A percentile compares a stretch with the other conserved stretches of the same genome.
Evolutionary conservation across 2,113 vertebrate genomes (phyloP).

Genomic region (Saguinus imperator): DNA sequence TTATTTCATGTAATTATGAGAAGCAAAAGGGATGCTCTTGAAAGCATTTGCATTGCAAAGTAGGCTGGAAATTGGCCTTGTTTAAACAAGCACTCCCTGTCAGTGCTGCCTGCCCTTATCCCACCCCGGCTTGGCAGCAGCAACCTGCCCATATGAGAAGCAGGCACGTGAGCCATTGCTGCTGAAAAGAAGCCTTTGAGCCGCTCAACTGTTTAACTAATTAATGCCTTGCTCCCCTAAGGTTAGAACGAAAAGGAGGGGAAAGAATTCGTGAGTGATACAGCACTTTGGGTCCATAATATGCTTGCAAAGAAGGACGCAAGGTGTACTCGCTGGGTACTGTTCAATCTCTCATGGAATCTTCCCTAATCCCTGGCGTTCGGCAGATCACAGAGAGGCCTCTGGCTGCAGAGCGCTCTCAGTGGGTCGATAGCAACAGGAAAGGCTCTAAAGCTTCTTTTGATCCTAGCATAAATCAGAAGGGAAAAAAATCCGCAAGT

Average conservation of each 20-base stretch:
- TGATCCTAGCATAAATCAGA: slow-evolving; percentile 47
- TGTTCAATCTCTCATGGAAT: background rate
- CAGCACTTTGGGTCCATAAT: background rate
- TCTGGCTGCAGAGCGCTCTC: background rate
- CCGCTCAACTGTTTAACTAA: background rate
- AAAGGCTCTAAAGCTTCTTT: slow-evolving; percentile 68
- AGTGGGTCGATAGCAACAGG: slow-evolving; percentile 47
- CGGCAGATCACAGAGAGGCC: slow-evolving; percentile 50
- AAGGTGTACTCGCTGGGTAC: background rate
- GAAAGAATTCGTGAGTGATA: background rate
- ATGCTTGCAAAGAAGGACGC: background rate
- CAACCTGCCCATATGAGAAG: slow-evolving; percentile 2
- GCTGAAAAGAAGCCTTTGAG: slow-evolving; percentile 8
- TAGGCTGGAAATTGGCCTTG: background rate
- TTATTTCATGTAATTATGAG: background rate
- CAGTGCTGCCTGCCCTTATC: background rate
- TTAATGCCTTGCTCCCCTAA: slow-evolving; percentile 42
- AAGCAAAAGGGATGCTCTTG: background rate
- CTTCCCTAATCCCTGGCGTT: slow-evolving; percentile 21
- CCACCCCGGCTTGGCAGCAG: background rate
- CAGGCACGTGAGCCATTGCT: background rate
- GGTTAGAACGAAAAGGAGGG: slow-evolving; percentile 27
- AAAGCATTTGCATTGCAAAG: background rate
- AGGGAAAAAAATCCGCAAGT: background rate
- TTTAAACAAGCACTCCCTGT: background rate